Conservation (phyloP, 2,113 vertebrate species). For the Macrotis lagotis region DNA sequence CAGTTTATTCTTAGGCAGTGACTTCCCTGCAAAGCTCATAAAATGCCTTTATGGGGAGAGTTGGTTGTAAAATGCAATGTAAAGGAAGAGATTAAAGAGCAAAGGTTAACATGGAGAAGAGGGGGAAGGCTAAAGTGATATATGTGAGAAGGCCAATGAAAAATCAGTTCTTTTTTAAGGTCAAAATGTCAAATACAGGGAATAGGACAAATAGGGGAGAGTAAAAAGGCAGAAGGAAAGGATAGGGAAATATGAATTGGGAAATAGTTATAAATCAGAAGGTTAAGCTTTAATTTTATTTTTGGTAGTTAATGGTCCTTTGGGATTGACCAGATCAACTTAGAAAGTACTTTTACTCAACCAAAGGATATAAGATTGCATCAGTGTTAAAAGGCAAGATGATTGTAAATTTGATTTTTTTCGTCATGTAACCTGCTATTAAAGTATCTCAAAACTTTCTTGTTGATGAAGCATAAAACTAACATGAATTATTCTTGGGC, state of each 20-base stretch:
- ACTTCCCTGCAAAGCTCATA: slow-evolving; percentile 45
- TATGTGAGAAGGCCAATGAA: slow-evolving; percentile 33
- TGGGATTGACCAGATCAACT: background rate
- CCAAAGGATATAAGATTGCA: background rate
- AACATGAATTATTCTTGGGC: background rate
- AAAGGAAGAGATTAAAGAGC: slow-evolving; percentile 60
- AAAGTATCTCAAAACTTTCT: background rate
- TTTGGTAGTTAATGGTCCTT: background rate
- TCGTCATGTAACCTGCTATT: background rate
- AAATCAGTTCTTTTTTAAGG: slow-evolving; percentile 49
- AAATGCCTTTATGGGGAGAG: slow-evolving; percentile 58
- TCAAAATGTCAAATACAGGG: background rate
- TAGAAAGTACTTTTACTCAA: background rate
- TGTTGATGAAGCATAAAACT: background rate
- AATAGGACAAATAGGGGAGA: background rate
- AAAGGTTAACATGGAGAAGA: slow-evolving; percentile 51
- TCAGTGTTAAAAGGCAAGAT: background rate
- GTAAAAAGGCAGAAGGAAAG: background rate
- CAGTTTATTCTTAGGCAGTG: slow-evolving; percentile 61
- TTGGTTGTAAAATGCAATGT: slow-evolving; percentile 63
- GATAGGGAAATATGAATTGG: background rate
- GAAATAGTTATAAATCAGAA: background rate
- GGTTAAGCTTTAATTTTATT: background rate
- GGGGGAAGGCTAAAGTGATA: slow-evolving; percentile 56
- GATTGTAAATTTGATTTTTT: background rate